A percentile compares a stretch with the other conserved stretches of the same genome.
These are phyloP conservation scores for Leistus spinibarbis DNA, from an alignment of 2,888 invertebrate species.

Conservation along the genomic window DNA sequence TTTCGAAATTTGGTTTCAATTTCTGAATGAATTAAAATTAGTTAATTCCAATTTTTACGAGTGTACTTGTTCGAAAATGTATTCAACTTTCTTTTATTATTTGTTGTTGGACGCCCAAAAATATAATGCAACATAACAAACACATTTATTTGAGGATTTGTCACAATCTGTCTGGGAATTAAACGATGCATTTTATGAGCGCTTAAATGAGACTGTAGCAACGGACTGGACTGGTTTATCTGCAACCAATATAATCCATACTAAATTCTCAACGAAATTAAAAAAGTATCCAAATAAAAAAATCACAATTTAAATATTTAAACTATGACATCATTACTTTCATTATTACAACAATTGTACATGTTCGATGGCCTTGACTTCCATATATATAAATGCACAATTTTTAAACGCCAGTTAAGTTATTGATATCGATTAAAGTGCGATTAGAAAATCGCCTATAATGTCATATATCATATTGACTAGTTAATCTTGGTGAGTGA, in stretches of 20 bases:
- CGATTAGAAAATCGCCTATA: neutral
- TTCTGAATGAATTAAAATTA: neutral
- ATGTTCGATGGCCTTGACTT: neutral
- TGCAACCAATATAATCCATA: constrained; percentile 3
- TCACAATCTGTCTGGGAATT: constrained; percentile 17
- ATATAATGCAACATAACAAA: constrained; percentile 9
- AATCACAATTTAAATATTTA: neutral
- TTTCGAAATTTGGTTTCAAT: no score
- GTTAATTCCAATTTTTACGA: neutral
- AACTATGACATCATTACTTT: neutral
- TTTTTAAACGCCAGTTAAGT: neutral
- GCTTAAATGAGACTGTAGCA: constrained; percentile 16
- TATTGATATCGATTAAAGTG: neutral
- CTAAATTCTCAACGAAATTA: neutral
- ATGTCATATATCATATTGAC: neutral
- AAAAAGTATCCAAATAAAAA: neutral
- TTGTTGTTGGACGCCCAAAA: no score
- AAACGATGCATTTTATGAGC: constrained; percentile 15
- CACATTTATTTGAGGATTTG: constrained; percentile 16
- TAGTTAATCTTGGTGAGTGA: neutral
- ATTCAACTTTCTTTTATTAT: neutral
- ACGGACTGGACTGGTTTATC: constrained; percentile 1
- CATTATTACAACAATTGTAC: neutral
- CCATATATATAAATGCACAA: neutral
- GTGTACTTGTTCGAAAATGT: neutral